Percentiles rank a stretch among this genome's conserved stretches.
phyloP scores from a whole-genome alignment of 2,797 vertebrate genomes.

The Ptychadena robeensis region DNA sequence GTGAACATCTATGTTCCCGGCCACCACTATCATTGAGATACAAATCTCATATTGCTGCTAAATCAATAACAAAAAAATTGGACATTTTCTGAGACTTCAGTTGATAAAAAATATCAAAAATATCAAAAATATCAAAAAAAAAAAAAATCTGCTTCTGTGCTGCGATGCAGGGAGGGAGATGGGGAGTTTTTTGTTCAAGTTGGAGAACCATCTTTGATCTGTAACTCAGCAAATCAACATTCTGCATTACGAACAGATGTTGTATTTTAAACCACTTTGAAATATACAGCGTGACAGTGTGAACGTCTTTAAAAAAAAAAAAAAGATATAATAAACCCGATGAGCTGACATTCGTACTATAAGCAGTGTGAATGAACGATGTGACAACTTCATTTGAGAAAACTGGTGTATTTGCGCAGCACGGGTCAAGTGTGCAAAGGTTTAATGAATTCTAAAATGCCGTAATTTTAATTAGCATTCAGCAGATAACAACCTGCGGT shows the following conservation, averaged over 20 bases:
- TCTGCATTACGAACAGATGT: neutral
- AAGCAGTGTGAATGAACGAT: neutral
- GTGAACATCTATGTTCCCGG: too few species aligned
- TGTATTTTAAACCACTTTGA: neutral
- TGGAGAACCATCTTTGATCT: neutral
- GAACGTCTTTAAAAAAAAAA: neutral
- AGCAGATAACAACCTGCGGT: slow-evolving; percentile 1
- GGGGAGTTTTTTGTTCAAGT: neutral
- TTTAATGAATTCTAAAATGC: slow-evolving; percentile 38
- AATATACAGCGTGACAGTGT: neutral
- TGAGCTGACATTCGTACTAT: neutral
- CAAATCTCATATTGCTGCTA: too few species aligned
- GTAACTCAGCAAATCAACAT: neutral
- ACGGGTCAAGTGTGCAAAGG: slow-evolving; percentile 13
- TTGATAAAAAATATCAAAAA: neutral
- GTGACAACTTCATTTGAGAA: slow-evolving; percentile 4
- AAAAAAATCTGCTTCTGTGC: neutral
- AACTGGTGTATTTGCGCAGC: neutral
- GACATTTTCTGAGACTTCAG: neutral
- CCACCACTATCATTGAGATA: neutral
- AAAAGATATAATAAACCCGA: neutral
- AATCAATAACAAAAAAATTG: too few species aligned
- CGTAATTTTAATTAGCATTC: slow-evolving; percentile 40
- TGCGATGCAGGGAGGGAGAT: neutral
- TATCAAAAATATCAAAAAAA: neutral